Evolutionary conservation across 1,140 invertebrate species (phyloP).

Genomic region (Ceratosolen solmsi): DNA sequence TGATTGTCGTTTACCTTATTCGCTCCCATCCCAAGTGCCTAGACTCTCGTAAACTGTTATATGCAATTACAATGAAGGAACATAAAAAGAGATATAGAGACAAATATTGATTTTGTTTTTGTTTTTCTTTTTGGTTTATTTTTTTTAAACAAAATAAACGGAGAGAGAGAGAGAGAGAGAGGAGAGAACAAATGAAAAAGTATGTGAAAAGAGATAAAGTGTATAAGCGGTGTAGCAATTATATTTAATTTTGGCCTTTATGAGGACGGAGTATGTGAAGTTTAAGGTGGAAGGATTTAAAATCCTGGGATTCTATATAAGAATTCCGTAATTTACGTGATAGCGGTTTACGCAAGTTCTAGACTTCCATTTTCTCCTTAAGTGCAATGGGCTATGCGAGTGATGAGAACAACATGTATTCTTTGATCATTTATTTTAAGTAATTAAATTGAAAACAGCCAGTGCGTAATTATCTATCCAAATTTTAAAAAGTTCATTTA

Average conservation of each 20-base stretch:
- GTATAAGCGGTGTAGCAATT: not conserved
- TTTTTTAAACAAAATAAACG: too few species aligned
- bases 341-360: slow-evolving; percentile 56
- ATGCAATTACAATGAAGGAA: not conserved
- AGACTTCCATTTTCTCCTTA: slow-evolving; percentile 54
- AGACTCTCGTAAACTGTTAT: slow-evolving; percentile 57
- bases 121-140: too few species aligned
- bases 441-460: slow-evolving; percentile 30
- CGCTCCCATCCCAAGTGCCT: slow-evolving; percentile 57
- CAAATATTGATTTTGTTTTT: slow-evolving; percentile 13
- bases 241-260: not conserved
- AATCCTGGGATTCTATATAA: not conserved
- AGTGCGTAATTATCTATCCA: not conserved
- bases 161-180: slow-evolving; percentile 11
- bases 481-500: not conserved
- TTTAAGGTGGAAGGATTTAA: not conserved
- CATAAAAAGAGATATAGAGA: not conserved
- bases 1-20: slow-evolving; percentile 69
- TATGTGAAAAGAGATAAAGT: not conserved
- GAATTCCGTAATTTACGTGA: slow-evolving; percentile 4
- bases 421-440: slow-evolving; percentile 43
- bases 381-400: slow-evolving; percentile 30
- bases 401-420: slow-evolving; percentile 18
- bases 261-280: not conserved
- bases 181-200: not conserved